These are phyloP conservation scores for Xiphophorus couchianus DNA, from an alignment of 2,113 vertebrate species.

Conservation along the genomic window DNA sequence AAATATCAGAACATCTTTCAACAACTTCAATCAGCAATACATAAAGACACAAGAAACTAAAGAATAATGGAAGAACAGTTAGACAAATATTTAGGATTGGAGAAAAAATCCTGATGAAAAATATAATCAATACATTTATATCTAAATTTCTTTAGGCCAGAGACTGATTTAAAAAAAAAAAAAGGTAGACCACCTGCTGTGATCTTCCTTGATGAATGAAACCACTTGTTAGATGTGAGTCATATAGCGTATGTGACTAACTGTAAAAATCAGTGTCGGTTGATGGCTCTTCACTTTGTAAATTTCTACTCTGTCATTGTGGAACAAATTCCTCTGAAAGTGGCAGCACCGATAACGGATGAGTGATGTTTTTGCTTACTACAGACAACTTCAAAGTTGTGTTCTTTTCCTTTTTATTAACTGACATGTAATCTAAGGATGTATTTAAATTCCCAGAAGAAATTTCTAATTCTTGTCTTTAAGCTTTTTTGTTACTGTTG, in stretches of 20 bases:
- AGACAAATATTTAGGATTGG: background rate
- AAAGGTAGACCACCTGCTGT: too few species aligned
- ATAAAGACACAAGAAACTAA: background rate
- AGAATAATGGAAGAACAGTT: background rate
- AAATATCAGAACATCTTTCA: background rate
- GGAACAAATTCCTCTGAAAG: conserved; percentile 21
- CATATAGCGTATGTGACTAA: background rate
- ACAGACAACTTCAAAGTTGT: background rate
- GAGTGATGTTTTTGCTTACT: conserved; percentile 10
- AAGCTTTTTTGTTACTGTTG: background rate
- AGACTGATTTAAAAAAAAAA: background rate
- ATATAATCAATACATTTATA: too few species aligned
- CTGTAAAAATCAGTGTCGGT: background rate
- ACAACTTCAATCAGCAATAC: background rate
- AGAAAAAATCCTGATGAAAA: background rate
- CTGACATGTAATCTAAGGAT: background rate
- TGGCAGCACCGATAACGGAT: background rate
- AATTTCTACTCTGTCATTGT: conserved; percentile 20
- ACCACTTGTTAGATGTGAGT: conserved; percentile 3
- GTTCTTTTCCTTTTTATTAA: conserved; percentile 22
- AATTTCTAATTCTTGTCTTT: conserved; percentile 6
- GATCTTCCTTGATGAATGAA: background rate
- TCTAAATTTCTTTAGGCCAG: background rate
- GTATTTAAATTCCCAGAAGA: conserved; percentile 5
- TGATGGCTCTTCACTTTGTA: conserved; percentile 5